Percentiles rank a stretch among this genome's conserved stretches.
phyloP scores from a whole-genome alignment of 2,888 invertebrate species.

The Sphinx pinastri region DNA sequence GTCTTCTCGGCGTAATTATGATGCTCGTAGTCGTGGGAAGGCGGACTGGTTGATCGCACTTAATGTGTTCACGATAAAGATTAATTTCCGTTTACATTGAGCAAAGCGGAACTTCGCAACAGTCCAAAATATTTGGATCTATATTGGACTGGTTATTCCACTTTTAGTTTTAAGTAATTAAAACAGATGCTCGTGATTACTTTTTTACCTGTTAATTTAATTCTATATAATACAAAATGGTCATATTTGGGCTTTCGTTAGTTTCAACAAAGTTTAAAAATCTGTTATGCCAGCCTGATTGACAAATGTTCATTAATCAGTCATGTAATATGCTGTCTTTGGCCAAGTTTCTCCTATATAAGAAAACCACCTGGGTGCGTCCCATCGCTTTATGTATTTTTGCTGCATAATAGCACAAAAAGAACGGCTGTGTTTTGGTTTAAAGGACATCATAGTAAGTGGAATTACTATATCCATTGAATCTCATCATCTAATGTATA shows the following conservation, averaged over 20 bases:
- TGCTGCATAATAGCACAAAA: no score
- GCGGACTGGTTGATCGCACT: slow-evolving; percentile 17
- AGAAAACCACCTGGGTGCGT: no score
- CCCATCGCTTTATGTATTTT: no score
- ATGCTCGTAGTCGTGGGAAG: slow-evolving; percentile 29
- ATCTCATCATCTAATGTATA: no score
- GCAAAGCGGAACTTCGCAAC: slow-evolving; percentile 30
- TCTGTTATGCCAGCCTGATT: not conserved
- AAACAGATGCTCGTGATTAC: not conserved
- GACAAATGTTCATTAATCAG: not conserved
- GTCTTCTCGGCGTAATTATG: slow-evolving; percentile 16
- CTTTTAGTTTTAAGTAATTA: not conserved
- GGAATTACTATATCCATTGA: no score
- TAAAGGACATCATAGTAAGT: no score
- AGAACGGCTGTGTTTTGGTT: no score
- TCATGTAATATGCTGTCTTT: no score
- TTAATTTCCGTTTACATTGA: slow-evolving; percentile 27
- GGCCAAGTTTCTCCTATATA: no score
- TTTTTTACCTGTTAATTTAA: not conserved
- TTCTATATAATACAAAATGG: not conserved
- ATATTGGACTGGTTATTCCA: not conserved
- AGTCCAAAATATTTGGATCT: not conserved
- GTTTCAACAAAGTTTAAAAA: not conserved
- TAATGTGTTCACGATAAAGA: slow-evolving; percentile 12
- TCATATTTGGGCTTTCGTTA: not conserved